Base-by-base conservation (phyloP, 2,113 vertebrate genomes). In the Myotis lucifugus region DNA sequence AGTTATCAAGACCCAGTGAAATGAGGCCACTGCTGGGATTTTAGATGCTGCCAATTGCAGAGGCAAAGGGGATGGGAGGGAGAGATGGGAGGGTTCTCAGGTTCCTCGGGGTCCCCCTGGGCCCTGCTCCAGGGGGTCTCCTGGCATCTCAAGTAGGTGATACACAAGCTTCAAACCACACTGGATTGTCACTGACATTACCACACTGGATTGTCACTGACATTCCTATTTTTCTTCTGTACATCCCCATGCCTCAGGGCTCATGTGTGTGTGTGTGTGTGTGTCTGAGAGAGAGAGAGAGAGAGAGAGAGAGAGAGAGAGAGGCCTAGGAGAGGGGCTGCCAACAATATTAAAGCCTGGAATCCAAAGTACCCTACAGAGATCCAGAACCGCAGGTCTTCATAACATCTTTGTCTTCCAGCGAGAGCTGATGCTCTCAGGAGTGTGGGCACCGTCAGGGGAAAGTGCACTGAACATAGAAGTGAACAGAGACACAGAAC, bases 1-100 rank as follows among this genome's bases (percentile, higher is more conserved):
- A 90, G 61, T 48, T 34, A 66, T 74, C 37, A 90, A 79, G 82
- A 61, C 48, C 2, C 15, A 70, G 17, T 23, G 19, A 94, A 85
- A 85, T 29, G 74, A 77, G 34, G 61, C 52, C 23, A 56, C 19
- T 40, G 19, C 52, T 34, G 37, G 27, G 69, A 82, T 86, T 54
- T 73, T 40, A 32, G 54, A 92, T 73, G 59, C 37, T 50, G 34
- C 69, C 74, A 29, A 37, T 29, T 2, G 40, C 56, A 48, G 70
- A 50, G 54, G 54, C 48, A 23, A 42, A 64, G 52, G 40, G 48
- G 4, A 37, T 37, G 8, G 10, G 37, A 37, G 34, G 29, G 67
- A 48, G 54, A 37, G 29, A 19, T 0, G 6, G 42, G 59, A 19
- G 48, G 37, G 61, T 27, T 66, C 64, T 56, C 10, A 4, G 17